These are phyloP conservation scores for Diarsia dahlii DNA, from an alignment of 2,888 invertebrate species.

Conservation along the genomic window DNA sequence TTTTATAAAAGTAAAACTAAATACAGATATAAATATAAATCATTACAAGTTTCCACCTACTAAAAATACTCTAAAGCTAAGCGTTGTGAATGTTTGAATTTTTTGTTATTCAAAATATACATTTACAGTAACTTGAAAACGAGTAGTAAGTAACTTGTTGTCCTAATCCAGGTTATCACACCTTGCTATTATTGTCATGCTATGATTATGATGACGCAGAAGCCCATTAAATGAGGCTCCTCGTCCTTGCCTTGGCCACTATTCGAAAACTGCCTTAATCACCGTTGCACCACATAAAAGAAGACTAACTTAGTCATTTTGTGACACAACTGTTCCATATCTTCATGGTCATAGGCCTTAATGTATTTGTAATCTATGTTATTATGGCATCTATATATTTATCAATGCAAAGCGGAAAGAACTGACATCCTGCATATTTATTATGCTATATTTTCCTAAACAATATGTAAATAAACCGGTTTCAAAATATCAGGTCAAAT, in stretches of 20 bases:
- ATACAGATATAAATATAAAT: too few relatives aligned
- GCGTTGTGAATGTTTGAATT: too few relatives aligned
- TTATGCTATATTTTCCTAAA: constrained; percentile 12
- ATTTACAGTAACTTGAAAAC: too few relatives aligned
- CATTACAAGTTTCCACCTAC: too few relatives aligned
- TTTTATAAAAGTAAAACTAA: too few relatives aligned
- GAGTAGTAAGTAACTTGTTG: too few relatives aligned
- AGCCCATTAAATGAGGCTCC: not conserved
- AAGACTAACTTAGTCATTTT: constrained; percentile 25
- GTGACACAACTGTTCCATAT: constrained; percentile 40
- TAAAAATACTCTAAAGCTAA: too few relatives aligned
- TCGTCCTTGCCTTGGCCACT: not conserved
- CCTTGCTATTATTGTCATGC: not conserved
- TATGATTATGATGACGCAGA: not conserved
- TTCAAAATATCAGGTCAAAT: constrained; percentile 41
- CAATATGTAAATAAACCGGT: constrained; percentile 49
- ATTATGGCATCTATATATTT: constrained; percentile 1
- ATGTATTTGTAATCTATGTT: constrained; percentile 16
- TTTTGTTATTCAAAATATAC: too few relatives aligned
- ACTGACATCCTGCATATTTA: constrained; percentile 15
- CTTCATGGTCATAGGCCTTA: constrained; percentile 26
- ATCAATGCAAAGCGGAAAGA: constrained; percentile 7
- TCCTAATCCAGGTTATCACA: not conserved
- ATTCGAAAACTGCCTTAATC: not conserved
- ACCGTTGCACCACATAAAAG: constrained; percentile 31